A percentile compares a stretch with the other conserved stretches of the same genome.
Conservation (phyloP, 1,140 invertebrate genomes). For the Drosophila melanica region DNA sequence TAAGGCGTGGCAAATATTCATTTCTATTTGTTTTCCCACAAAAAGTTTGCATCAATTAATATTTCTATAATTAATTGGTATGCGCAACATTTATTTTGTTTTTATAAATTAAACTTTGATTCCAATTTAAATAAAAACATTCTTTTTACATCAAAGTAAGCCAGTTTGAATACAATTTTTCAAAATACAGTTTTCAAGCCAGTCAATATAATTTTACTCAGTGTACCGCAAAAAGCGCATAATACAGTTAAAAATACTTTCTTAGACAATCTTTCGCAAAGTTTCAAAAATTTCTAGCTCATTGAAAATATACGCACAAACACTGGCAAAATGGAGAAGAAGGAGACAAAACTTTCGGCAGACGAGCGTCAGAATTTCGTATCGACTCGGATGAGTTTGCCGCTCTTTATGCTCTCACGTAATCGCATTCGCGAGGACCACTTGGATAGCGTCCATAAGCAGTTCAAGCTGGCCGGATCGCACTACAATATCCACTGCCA, state of each 20-base stretch:
- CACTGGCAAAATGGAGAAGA: slow-evolving; percentile 27
- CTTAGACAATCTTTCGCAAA: background rate
- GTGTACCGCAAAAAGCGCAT: background rate
- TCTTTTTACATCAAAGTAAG: too few species aligned
- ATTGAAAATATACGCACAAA: background rate
- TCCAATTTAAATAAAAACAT: too few species aligned
- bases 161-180: too few species aligned
- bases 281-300: slow-evolving; percentile 17
- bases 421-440: slow-evolving; percentile 59
- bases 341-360: slow-evolving; percentile 25
- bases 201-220: background rate
- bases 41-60: too few species aligned
- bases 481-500: slow-evolving; percentile 58
- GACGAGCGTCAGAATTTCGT: slow-evolving; percentile 68
- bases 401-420: slow-evolving; percentile 70
- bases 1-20: too few species aligned
- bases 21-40: too few species aligned
- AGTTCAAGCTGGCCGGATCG: slow-evolving; percentile 59
- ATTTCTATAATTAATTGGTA: too few species aligned
- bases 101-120: too few species aligned
- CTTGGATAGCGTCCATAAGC: slow-evolving; percentile 40
- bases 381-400: slow-evolving; percentile 64
- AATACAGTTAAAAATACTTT: background rate
- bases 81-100: too few species aligned
- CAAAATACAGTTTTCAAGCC: background rate